phyloP scores from a whole-genome alignment of 2,888 invertebrate genomes.

The Herminia tarsipennalis region DNA sequence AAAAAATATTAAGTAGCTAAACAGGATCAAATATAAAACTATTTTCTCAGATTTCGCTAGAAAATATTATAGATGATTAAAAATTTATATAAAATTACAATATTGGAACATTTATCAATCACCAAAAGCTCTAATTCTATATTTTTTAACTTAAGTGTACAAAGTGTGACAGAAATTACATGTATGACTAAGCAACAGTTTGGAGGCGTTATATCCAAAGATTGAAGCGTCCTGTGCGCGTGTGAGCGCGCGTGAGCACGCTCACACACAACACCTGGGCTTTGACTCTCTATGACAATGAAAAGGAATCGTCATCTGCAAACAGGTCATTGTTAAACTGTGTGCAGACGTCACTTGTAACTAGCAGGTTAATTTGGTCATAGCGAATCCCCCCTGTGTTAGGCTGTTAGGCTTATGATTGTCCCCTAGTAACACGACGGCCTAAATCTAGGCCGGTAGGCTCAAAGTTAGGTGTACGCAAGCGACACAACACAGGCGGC shows the following conservation, averaged over 20 bases:
- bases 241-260: not conserved
- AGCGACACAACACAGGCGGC: slow-evolving; percentile 12
- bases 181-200: slow-evolving; percentile 9
- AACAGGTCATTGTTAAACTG: not conserved
- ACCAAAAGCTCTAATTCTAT: slow-evolving; percentile 12
- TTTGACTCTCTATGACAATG: slow-evolving; percentile 4
- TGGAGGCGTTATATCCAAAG: slow-evolving; percentile 4
- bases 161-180: slow-evolving; percentile 10
- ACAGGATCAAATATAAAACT: no score
- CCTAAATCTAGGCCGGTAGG: slow-evolving; percentile 1
- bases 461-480: slow-evolving; percentile 6
- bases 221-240: slow-evolving; percentile 2
- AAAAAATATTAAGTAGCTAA: no score
- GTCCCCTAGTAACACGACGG: not conserved
- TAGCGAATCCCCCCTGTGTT: slow-evolving; percentile 4
- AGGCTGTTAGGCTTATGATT: slow-evolving; percentile 4
- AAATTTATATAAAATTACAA: slow-evolving; percentile 8
- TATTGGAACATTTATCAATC: slow-evolving; percentile 5
- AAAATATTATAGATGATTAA: not conserved
- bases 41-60: slow-evolving; percentile 1
- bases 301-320: not conserved
- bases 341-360: not conserved
- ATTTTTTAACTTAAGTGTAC: slow-evolving; percentile 5
- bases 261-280: slow-evolving; percentile 2
- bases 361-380: slow-evolving; percentile 6